Percentiles rank a stretch among this genome's conserved stretches.
Evolutionary conservation across 2,888 invertebrate species (phyloP).

Genomic region (Cantharis rufa): DNA sequence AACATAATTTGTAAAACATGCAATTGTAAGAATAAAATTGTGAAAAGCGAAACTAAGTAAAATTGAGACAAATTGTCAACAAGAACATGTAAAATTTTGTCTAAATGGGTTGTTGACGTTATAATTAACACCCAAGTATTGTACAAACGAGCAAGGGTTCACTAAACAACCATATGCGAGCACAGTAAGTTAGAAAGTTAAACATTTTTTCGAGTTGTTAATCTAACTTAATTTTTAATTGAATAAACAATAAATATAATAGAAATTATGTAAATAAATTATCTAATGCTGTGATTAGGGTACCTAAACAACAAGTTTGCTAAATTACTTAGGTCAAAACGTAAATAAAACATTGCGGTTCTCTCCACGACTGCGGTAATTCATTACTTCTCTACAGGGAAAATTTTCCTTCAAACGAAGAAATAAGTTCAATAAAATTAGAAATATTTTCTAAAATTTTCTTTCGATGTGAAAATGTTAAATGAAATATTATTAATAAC

Average conservation of each 20-base stretch:
- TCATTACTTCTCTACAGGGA: background rate
- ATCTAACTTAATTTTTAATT: background rate
- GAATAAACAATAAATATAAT: background rate
- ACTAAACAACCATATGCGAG: background rate
- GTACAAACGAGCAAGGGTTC: background rate
- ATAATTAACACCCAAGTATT: background rate
- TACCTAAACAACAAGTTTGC: background rate
- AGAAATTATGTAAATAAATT: background rate
- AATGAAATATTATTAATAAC: background rate
- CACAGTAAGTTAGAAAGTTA: background rate
- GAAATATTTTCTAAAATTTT: too few species aligned
- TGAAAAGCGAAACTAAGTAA: too few species aligned
- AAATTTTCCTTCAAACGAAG: background rate
- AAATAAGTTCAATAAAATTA: too few species aligned
- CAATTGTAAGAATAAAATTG: too few species aligned
- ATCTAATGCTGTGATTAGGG: background rate
- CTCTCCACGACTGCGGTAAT: background rate
- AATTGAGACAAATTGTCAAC: background rate
- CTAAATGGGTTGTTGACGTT: background rate
- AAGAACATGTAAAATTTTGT: background rate
- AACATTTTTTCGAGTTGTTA: background rate
- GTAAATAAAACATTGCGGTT: background rate
- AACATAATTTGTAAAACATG: too few species aligned
- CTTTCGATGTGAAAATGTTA: too few species aligned
- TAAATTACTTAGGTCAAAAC: background rate